A percentile compares a stretch with the other conserved stretches of the same genome.
Evolutionary conservation across 2,113 vertebrate species (phyloP).

Genomic region (Dryoscopus gambensis): DNA sequence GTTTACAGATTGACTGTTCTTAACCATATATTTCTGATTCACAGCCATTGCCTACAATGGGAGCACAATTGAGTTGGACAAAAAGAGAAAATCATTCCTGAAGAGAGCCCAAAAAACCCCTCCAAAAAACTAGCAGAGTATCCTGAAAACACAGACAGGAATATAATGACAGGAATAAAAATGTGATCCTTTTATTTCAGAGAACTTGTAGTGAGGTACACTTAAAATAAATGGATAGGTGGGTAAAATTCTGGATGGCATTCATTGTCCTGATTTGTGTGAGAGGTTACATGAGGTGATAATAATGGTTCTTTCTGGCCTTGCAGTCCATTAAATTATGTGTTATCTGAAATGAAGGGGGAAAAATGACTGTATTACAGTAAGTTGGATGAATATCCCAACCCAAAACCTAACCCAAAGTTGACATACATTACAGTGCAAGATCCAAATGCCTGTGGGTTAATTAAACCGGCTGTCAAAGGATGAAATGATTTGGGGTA

Average conservation of each 20-base stretch:
- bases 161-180: neutral
- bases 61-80: neutral
- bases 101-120: neutral
- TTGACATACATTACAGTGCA: neutral
- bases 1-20: neutral
- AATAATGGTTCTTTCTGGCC: neutral
- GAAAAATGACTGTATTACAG: neutral
- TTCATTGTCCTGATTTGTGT: neutral
- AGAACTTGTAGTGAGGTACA: neutral
- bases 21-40: neutral
- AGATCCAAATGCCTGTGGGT: neutral
- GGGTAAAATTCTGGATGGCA: neutral
- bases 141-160: neutral
- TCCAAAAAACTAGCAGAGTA: neutral
- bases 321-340: neutral
- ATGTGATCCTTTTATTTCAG: neutral
- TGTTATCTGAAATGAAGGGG: neutral
- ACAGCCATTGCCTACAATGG: neutral
- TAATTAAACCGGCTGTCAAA: slow-evolving; percentile 31
- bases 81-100: neutral
- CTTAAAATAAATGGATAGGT: neutral
- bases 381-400: slow-evolving; percentile 4
- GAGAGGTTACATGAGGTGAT: neutral
- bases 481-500: slow-evolving; percentile 2
- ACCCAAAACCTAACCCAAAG: neutral